Base-by-base conservation (phyloP, 1,140 invertebrate genomes). In the Aphelinus certus region DNA sequence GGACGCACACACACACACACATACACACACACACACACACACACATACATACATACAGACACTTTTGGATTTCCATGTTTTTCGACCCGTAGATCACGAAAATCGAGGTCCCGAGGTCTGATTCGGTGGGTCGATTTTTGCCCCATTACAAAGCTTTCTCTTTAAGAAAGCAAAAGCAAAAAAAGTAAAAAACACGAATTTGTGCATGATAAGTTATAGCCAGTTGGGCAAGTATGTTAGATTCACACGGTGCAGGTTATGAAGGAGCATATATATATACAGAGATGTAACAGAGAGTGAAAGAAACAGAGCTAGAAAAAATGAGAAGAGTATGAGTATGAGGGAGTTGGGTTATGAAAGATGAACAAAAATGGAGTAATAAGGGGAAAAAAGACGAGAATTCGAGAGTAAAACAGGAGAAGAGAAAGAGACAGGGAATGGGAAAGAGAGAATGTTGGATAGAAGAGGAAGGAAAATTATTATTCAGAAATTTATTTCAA, bases 401-500 rank as follows among this genome's bases (percentile, higher is more conserved):
- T 7, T 7, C 26, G 10, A 48, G 48, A 1, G 10, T 3, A 58
- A 51, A 9, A 0, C 26, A 26, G 26, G 26, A 26, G 26, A 26
- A 43, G 55, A 49, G 42, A 47, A 7, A 62, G 26, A 26, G 26
- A 26, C 26, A 26, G 51, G 51, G 9, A 53, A 53, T 53, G 9
- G 9, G 9, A 9, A 6, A 80, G 73, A 69, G 72, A 75, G 71
- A 4, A n/a, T 60, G 4, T 9, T n/a, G 42, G 3, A 60, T 60
- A 60, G 61, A 68, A 76, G 72, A 69, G 77, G 77, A 77, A 77
- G 53, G 58, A 83, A 83, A 85, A 87, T 86, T 84, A 86, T 86
- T 83, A 86, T 87, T 83, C 81, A 82, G 83, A 77, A 86, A 87
- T 86, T 86, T 86, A 86, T 86, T 85, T 83, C 78, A 75, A 76